Conservation (phyloP, 2,113 vertebrate species). For the Notothenia coriiceps region DNA sequence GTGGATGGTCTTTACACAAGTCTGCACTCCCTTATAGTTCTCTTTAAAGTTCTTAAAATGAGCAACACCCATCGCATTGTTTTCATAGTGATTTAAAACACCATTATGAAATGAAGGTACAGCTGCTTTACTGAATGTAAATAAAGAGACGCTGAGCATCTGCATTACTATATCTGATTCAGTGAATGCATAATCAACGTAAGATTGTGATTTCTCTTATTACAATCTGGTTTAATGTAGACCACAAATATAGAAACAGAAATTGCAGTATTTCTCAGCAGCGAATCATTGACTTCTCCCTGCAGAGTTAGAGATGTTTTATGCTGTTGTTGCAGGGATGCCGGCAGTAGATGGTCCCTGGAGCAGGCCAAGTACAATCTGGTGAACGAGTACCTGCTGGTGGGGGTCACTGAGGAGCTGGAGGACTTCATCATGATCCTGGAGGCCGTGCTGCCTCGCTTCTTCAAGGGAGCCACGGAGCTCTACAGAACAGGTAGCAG, state of each 20-base stretch:
- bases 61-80: too few relatives aligned
- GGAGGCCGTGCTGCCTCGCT: conserved; percentile 94
- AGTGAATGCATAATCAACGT: not conserved
- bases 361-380: conserved; percentile 98
- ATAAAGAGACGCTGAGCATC: not conserved
- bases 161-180: not conserved
- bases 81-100: not conserved
- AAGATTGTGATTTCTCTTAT: not conserved
- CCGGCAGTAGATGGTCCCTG: conserved; percentile 96
- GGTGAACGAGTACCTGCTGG: conserved; percentile 96
- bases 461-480: conserved; percentile 96
- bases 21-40: too few relatives aligned
- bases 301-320: too few relatives aligned
- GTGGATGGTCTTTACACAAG: too few relatives aligned
- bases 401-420: conserved; percentile 97
- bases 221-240: not conserved
- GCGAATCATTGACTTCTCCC: too few relatives aligned
- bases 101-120: not conserved
- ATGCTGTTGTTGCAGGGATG: conserved; percentile 87
- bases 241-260: not conserved
- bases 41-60: too few relatives aligned
- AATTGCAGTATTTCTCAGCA: too few relatives aligned
- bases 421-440: conserved; percentile 99
- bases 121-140: not conserved
- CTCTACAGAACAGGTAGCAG: conserved; percentile 93